Evolutionary conservation across 2,888 invertebrate genomes (phyloP).

Genomic region (Melieria picta): DNA sequence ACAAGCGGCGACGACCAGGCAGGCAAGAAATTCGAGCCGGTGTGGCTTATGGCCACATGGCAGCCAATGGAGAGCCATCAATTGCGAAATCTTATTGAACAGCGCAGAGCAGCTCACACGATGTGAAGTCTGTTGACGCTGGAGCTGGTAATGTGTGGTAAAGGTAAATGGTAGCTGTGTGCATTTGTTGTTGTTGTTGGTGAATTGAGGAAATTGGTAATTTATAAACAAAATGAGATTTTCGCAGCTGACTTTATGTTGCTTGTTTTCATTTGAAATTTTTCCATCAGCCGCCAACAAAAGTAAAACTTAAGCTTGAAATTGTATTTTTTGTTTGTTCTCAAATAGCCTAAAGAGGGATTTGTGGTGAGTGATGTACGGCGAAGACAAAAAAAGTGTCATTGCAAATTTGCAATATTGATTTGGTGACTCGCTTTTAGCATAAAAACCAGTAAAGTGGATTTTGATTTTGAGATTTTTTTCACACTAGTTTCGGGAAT

Average conservation of each 20-base stretch:
- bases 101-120: background rate
- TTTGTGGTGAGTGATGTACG: too few relatives aligned
- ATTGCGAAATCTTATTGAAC: constrained; percentile 28
- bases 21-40: background rate
- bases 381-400: too few relatives aligned
- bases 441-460: too few relatives aligned
- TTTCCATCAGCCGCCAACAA: too few relatives aligned
- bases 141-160: background rate
- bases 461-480: too few relatives aligned
- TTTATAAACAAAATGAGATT: constrained; percentile 40
- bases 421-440: too few relatives aligned
- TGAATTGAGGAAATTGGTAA: constrained; percentile 34
- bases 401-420: too few relatives aligned
- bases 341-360: too few relatives aligned
- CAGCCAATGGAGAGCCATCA: constrained; percentile 34
- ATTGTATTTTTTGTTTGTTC: too few relatives aligned
- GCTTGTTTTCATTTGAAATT: too few relatives aligned
- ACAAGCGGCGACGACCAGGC: background rate
- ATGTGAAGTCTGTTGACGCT: background rate
- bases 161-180: background rate
- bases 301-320: too few relatives aligned
- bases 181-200: constrained; percentile 23
- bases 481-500: too few relatives aligned
- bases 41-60: constrained; percentile 28
- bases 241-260: constrained; percentile 5